phyloP scores from a whole-genome alignment of 2,113 vertebrate species.

The Nerophis lumbriciformis region DNA sequence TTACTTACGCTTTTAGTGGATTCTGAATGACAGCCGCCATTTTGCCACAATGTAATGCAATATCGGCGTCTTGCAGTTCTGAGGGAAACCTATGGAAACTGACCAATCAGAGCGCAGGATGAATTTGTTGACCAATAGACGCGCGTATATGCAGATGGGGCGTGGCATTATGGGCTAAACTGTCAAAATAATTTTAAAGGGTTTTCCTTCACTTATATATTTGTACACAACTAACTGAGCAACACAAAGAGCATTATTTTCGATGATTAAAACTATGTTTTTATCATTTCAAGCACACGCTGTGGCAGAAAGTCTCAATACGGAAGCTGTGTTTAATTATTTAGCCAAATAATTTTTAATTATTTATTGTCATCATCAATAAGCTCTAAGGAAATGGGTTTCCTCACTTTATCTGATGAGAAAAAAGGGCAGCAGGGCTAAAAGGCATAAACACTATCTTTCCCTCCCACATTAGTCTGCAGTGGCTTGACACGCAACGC shows the following conservation, averaged over 20 bases:
- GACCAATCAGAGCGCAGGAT: conserved; percentile 77
- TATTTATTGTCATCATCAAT: conserved; percentile 54
- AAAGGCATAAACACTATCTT: conserved; percentile 37
- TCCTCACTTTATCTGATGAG: conserved; percentile 27
- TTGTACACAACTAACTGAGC: conserved; percentile 56
- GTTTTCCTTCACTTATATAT: conserved; percentile 84
- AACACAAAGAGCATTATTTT: conserved; percentile 40
- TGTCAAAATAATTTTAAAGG: conserved; percentile 95
- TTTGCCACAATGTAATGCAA: conserved; percentile 99
- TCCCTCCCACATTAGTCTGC: conserved; percentile 52
- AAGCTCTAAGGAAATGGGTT: conserved; percentile 44
- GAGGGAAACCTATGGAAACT: conserved; percentile 72
- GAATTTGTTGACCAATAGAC: conserved; percentile 79
- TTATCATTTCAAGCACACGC: not conserved
- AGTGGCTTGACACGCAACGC: conserved; percentile 36
- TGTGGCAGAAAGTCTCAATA: conserved; percentile 36
- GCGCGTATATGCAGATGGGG: conserved; percentile 54
- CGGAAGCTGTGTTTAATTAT: conserved; percentile 51
- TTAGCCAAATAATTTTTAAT: conserved; percentile 61
- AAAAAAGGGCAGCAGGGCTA: conserved; percentile 27
- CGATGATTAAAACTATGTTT: not conserved
- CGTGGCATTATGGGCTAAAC: conserved; percentile 82
- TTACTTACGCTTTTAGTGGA: conserved; percentile 99
- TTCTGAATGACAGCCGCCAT: conserved; percentile 99
- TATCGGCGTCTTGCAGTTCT: conserved; percentile 89